Evolutionary conservation across 2,113 vertebrate species (phyloP).

Genomic region (Hemibagrus wyckioides): DNA sequence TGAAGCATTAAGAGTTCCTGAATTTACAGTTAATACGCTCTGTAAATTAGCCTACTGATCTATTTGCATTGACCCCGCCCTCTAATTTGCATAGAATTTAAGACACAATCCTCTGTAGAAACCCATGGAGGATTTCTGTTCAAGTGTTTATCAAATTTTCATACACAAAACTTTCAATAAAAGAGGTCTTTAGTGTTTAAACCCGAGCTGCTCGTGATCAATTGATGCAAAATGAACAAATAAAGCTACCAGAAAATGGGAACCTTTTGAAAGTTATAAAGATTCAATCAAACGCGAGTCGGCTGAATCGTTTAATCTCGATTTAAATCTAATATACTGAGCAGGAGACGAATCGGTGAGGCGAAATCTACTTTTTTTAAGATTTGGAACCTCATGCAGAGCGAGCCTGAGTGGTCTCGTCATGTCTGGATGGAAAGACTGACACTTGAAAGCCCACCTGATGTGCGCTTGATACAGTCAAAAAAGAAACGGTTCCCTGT

Average conservation of each 20-base stretch:
- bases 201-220: background rate
- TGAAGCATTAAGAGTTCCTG: too few species aligned
- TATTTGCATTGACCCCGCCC: background rate
- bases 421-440: conserved; percentile 34
- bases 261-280: background rate
- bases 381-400: conserved; percentile 31
- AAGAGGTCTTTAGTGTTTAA: background rate
- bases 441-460: conserved; percentile 51
- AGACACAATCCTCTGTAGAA: background rate
- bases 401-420: conserved; percentile 30
- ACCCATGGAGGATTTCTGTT: too few species aligned
- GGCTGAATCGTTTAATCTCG: background rate
- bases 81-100: background rate
- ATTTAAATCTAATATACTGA: background rate
- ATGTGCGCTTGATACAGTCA: conserved; percentile 52
- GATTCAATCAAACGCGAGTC: background rate
- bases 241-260: background rate
- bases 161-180: background rate
- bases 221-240: background rate
- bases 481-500: conserved; percentile 37
- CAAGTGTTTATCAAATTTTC: too few species aligned
- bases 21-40: background rate
- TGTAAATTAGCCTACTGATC: background rate
- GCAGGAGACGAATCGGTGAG: background rate
- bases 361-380: background rate